Base-by-base conservation (phyloP, 2,113 vertebrate species). In the Malurus melanocephalus region DNA sequence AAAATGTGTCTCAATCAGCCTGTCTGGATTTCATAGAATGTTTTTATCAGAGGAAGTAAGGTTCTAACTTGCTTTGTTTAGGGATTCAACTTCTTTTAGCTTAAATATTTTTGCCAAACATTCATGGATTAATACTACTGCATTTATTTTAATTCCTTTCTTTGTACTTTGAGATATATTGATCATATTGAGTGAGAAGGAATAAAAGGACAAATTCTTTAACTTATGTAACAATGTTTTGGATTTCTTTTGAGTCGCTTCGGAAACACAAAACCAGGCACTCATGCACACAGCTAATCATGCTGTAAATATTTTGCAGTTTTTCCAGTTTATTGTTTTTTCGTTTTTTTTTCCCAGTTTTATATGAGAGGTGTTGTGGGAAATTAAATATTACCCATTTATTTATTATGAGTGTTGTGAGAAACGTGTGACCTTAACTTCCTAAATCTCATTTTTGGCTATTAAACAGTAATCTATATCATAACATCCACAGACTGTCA, bases 1-100 rank as follows among this genome's bases (percentile, higher is more conserved):
- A 96, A 97, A 97, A 96, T 92, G 94, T 96, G 93, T 97, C 96
- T 97, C 96, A 97, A 97, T 97, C 95, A 96, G 94, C 85, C 74
- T 96, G 93, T 38, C 53, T 95, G 77, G 60, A 92, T 96, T 96
- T 96, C 56, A 88, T 92, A 86, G 75, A 84, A 71, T 90, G 88
- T 89, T 96, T 96, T 93, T 91, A 85, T 91, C 74, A 86, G 38
- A 22, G 21, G 8, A 93, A 87, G 86, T 69, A 56, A 80, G 94
- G 75, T 80, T 97, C 95, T 92, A 90, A 79, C 83, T 91, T 84
- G 60, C 53, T 94, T 95, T 95, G 53, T 94, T 95, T 96, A 93
- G 76, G 77, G 94, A 95, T 96, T 97, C 69, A 91, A 32, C 67
- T 92, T 94, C 75, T 88, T 24, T 7, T 95, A 62, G 74, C 76